Evolutionary conservation across 2,888 invertebrate genomes (phyloP).

Genomic region (Epinotia demarniana): DNA sequence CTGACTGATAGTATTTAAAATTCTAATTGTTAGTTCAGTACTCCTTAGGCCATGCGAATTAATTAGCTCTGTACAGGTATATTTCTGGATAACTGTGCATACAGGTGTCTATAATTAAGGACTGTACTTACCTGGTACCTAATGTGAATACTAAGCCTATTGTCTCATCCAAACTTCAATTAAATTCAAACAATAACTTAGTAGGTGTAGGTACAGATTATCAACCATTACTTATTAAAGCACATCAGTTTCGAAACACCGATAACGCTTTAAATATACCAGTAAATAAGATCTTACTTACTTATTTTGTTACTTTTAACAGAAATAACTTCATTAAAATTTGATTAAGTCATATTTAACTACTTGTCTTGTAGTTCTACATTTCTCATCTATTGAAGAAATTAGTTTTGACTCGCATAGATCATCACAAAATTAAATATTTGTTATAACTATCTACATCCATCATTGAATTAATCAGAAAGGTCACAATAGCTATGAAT

Average conservation of each 20-base stretch:
- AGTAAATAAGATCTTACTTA: background rate
- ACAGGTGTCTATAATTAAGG: too few relatives aligned
- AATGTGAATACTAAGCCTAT: background rate
- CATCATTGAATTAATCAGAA: too few relatives aligned
- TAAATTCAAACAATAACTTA: slow-evolving; percentile 34
- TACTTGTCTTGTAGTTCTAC: background rate
- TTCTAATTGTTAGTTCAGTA: background rate
- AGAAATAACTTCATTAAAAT: background rate
- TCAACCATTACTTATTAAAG: slow-evolving; percentile 32
- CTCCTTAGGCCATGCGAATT: background rate
- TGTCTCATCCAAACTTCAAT: background rate
- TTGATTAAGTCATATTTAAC: background rate
- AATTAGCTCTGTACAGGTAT: background rate
- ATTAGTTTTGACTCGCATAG: background rate
- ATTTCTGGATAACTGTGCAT: background rate
- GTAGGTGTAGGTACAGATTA: slow-evolving; percentile 29
- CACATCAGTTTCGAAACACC: slow-evolving; percentile 29
- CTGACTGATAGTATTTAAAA: background rate
- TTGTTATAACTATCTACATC: too few relatives aligned
- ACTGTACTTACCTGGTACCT: background rate
- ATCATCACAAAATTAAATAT: background rate
- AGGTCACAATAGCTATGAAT: too few relatives aligned
- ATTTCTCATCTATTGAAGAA: background rate
- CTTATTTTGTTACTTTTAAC: background rate
- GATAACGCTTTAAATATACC: background rate